Evolutionary conservation across 2,888 invertebrate species (phyloP).

Genomic region (Napeogenes inachia): DNA sequence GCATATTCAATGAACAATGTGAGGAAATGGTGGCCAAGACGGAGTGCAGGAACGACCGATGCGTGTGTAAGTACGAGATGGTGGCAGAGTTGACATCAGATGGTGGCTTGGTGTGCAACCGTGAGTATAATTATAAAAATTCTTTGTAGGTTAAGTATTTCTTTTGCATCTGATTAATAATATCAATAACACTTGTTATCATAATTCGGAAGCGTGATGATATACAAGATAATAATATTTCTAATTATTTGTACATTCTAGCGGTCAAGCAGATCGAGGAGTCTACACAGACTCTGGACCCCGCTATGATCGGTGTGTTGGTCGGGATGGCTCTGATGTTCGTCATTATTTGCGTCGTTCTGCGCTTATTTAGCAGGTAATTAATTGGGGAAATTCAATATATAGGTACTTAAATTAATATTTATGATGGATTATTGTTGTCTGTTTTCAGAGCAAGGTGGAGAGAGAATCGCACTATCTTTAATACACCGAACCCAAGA

Average conservation of each 20-base stretch:
- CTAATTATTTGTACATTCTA: conserved; percentile 26
- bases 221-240: too few species aligned
- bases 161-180: too few species aligned
- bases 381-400: conserved; percentile 32
- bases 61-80: conserved; percentile 88
- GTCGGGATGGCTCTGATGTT: conserved; percentile 96
- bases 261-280: conserved; percentile 79
- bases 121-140: conserved; percentile 65
- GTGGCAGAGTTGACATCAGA: conserved; percentile 82
- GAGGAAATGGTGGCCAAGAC: conserved; percentile 84
- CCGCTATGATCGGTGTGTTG: conserved; percentile 93
- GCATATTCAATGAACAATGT: conserved; percentile 90
- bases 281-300: conserved; percentile 85
- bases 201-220: too few species aligned
- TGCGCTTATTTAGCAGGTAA: conserved; percentile 94
- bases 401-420: neutral
- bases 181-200: too few species aligned
- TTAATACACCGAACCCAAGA: conserved; percentile 95
- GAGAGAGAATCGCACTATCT: conserved; percentile 94
- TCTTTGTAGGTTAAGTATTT: too few species aligned
- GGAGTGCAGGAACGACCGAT: conserved; percentile 87
- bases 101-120: conserved; percentile 84
- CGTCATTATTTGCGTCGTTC: conserved; percentile 93
- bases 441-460: conserved; percentile 87
- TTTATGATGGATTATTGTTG: neutral